Conservation (phyloP, 37 sponge, comb jelly and placozoan species). For the Spongilla lacustris region DNA sequence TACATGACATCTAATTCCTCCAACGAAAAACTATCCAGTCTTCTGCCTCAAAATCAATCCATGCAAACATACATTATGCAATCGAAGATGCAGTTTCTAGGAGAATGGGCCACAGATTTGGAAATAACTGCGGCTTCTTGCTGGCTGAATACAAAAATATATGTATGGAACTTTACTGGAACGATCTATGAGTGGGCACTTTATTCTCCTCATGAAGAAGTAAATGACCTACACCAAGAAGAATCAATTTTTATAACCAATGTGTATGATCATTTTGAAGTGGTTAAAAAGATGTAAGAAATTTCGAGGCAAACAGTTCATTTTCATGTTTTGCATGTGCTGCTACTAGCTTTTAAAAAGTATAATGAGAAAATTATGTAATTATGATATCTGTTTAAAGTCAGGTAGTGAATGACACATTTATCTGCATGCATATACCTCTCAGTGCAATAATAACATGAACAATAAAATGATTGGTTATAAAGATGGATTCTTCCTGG, state of each 20-base stretch:
- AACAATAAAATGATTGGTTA: background rate
- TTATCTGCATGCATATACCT: background rate
- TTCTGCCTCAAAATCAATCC: background rate
- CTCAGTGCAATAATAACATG: background rate
- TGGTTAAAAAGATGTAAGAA: background rate
- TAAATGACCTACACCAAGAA: conserved; percentile 1
- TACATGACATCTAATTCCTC: background rate
- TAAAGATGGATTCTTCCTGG: no score
- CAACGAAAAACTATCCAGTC: background rate
- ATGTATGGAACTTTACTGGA: conserved; percentile 1
- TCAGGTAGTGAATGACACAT: background rate
- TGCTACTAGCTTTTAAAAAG: background rate
- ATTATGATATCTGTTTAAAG: background rate
- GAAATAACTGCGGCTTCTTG: background rate
- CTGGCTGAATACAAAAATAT: background rate
- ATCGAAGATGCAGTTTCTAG: background rate
- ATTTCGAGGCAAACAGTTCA: background rate
- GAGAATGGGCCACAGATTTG: conserved; percentile 1
- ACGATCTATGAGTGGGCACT: background rate
- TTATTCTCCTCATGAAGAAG: background rate
- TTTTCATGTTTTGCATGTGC: background rate
- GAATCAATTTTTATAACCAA: background rate
- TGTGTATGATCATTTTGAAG: background rate
- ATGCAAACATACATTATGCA: background rate
- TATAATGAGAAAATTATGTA: background rate